Base-by-base conservation (phyloP, 2,888 invertebrate genomes). In the Thera britannica region DNA sequence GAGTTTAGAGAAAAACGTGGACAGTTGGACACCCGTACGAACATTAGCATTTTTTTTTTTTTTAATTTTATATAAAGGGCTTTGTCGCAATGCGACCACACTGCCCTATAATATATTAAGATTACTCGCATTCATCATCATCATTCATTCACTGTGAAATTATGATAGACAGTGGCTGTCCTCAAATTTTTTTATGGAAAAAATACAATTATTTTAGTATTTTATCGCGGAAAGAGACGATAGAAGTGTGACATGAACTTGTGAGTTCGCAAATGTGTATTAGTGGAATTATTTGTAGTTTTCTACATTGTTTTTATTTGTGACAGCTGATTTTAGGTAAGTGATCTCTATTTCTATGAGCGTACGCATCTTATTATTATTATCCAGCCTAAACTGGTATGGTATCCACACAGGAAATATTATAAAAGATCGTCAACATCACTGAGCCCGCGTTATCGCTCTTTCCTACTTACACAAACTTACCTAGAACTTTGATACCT, bases 201-300 rank as follows among this genome's bases (percentile, higher is more conserved):
- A 70, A 72, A 69, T 71, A 62, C 72, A 74, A 65, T 68, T 67
- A 68, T 71, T 68, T 59, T 68, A 70, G 67, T 72, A 71, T 72
- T 71, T 65, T 65, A 72, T 69, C 70, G 71, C 70, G 70, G 71
- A 69, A 70, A 70, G 75, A 65, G 70, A 74, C 72, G 57, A 71
- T 71, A 68, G 65, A 61, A 65, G 71, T 68, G 77, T 77, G 79
- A 79, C 79, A 79, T 78, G 77, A 75, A 72, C 78, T 68, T 59
- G 70, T 72, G 75, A 72, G 72, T 72, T 76, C 74, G 75, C 74
- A 68, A 76, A 72, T 77, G 77, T 76, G 62, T 65, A 67, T 71
- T 74, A 72, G 75, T 76, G 75, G 65, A 69, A 74, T 74, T 72
- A 68, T 73, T 74, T 74, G 67, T 73, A 74, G 69, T 76, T 76